These are phyloP conservation scores for Lamprologus speciosus DNA, from an alignment of 2,113 vertebrate genomes.

Conservation along the genomic window DNA sequence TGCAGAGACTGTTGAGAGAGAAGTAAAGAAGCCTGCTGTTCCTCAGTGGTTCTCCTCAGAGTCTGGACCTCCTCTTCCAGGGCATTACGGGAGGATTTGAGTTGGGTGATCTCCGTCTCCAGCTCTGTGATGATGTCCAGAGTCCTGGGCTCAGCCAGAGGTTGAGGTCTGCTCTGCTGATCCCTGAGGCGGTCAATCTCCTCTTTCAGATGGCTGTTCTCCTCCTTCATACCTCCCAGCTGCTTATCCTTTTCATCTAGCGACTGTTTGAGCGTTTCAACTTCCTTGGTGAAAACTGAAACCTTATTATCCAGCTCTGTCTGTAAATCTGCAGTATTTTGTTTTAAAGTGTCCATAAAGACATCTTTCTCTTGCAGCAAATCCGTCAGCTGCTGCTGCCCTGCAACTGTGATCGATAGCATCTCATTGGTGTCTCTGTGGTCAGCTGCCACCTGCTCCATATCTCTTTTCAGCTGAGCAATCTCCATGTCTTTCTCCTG, in stretches of 20 bases:
- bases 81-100: constrained; percentile 71
- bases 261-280: constrained; percentile 68
- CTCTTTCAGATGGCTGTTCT: constrained; percentile 94
- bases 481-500: constrained; percentile 85
- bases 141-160: constrained; percentile 77
- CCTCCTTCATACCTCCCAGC: constrained; percentile 90
- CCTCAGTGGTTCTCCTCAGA: constrained; percentile 75
- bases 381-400: constrained; percentile 85
- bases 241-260: constrained; percentile 88
- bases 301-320: constrained; percentile 67
- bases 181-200: constrained; percentile 87
- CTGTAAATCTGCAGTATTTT: constrained; percentile 69
- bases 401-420: constrained; percentile 80
- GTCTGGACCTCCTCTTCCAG: constrained; percentile 79
- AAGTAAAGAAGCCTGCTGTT: constrained; percentile 74
- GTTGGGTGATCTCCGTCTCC: constrained; percentile 83
- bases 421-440: constrained; percentile 83
- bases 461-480: constrained; percentile 71
- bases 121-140: constrained; percentile 86
- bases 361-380: constrained; percentile 85
- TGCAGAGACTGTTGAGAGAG: constrained; percentile 81
- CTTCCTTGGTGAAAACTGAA: constrained; percentile 57
- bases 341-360: constrained; percentile 78
- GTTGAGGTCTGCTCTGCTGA: constrained; percentile 78
- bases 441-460: constrained; percentile 75